Base-by-base conservation (phyloP, 2,797 vertebrate genomes). In the Trachurus trachurus region DNA sequence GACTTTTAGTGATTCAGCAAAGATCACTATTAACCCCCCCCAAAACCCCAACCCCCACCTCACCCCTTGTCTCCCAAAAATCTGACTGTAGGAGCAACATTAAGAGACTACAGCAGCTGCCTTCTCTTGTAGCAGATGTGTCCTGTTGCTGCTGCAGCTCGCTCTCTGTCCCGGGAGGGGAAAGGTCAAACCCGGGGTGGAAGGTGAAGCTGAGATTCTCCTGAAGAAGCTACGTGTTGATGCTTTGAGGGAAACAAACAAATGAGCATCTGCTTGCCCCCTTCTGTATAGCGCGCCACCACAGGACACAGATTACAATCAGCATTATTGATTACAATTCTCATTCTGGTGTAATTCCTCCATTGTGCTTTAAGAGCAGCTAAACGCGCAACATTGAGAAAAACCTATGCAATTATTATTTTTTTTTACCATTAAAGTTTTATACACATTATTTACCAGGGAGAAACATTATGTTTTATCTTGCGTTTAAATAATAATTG, bases 21-120 rank as follows among this genome's bases (percentile, higher is more conserved):
- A 85, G 83, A 92, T 93, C 90, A 92, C 77, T 57, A 78, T 78
- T 71, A 65, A 15, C 54, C 60, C 76, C 73, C 76, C 37, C 17
- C 57, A 17, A 26, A 26, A 26, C 26, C 57, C 57, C 60, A 19
- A 74, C 56, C 83, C 58, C 45, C 80, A 10, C 39, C 5, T 9
- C 26, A 1, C 1, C 26, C 26, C 26, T 26, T 26, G 2, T 10
- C n/a, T 11, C 19, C 67, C 1, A 74, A 56, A 65, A 78, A 70
- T 64, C 82, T 59, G 65, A 84, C 78, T 87, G 87, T 81, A 89
- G 85, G 73, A 90, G 86, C 89, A 91, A 91, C 91, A 94, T 93
- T 91, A 89, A 86, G 87, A 87, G 91, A 86, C 87, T 80, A 26
- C 90, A 94, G 84, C 94, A 95, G 94, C 94, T 95, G 95, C 3